Evolutionary conservation across 2,113 vertebrate species (phyloP).

Genomic region (Tupaia chinensis): DNA sequence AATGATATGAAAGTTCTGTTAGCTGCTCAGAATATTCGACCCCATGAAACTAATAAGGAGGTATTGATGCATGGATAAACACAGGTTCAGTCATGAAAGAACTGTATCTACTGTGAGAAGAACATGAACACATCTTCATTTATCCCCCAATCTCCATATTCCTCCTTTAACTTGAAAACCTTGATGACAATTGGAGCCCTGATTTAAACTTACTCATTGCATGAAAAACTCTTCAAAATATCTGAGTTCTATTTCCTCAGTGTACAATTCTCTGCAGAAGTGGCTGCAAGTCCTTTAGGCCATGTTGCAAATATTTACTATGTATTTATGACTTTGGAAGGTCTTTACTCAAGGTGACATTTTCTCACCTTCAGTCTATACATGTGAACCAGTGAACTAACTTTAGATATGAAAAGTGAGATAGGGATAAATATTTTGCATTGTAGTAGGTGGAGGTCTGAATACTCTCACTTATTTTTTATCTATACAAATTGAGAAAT

Average conservation of each 20-base stretch:
- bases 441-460: background rate
- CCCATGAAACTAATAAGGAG: background rate
- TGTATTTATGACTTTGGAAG: background rate
- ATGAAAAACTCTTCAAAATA: background rate
- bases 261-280: background rate
- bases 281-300: too few species aligned
- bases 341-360: background rate
- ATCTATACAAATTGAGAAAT: background rate
- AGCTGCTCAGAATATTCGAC: background rate
- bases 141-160: background rate
- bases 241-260: background rate
- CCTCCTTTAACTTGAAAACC: background rate
- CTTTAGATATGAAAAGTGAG: background rate
- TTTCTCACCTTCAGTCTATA: background rate
- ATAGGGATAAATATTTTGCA: background rate
- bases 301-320: background rate
- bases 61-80: too few species aligned
- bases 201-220: background rate
- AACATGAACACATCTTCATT: background rate
- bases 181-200: background rate
- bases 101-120: background rate
- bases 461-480: background rate
- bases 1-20: background rate
- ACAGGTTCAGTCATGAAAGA: background rate
- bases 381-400: background rate